These are phyloP conservation scores for Omphaloscelis lunosa DNA, from an alignment of 2,888 invertebrate species.

Conservation along the genomic window DNA sequence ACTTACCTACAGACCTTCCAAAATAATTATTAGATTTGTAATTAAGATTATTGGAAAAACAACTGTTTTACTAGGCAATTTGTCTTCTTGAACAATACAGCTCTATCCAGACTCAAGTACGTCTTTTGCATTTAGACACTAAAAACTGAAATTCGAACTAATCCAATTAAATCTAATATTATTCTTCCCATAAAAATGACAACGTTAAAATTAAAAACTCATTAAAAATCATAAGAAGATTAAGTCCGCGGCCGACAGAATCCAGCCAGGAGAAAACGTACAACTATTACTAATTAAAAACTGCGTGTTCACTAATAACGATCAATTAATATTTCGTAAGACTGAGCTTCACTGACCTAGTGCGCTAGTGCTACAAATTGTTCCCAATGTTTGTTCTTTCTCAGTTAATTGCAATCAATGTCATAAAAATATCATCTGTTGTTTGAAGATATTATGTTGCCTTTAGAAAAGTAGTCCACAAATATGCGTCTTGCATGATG, in stretches of 20 bases:
- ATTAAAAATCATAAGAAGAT: neutral
- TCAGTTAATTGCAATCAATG: neutral
- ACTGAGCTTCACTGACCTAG: conserved; percentile 15
- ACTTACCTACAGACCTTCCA: too few relatives aligned
- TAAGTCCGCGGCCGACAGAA: neutral
- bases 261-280: neutral
- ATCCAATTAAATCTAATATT: too few relatives aligned
- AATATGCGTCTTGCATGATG: too few relatives aligned
- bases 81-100: too few relatives aligned
- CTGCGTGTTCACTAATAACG: conserved; percentile 28
- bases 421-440: neutral
- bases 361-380: conserved; percentile 13
- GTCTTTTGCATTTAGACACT: too few relatives aligned
- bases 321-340: conserved; percentile 49
- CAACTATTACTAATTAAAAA: neutral
- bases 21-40: too few relatives aligned
- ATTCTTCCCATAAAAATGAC: neutral
- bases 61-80: too few relatives aligned
- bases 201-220: neutral
- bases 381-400: conserved; percentile 3
- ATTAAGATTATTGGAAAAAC: too few relatives aligned
- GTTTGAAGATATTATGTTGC: neutral
- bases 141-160: too few relatives aligned
- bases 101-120: too few relatives aligned
- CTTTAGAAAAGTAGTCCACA: neutral